Evolutionary conservation across 2,797 vertebrate species (phyloP).

Genomic region (Mergus octosetaceus): DNA sequence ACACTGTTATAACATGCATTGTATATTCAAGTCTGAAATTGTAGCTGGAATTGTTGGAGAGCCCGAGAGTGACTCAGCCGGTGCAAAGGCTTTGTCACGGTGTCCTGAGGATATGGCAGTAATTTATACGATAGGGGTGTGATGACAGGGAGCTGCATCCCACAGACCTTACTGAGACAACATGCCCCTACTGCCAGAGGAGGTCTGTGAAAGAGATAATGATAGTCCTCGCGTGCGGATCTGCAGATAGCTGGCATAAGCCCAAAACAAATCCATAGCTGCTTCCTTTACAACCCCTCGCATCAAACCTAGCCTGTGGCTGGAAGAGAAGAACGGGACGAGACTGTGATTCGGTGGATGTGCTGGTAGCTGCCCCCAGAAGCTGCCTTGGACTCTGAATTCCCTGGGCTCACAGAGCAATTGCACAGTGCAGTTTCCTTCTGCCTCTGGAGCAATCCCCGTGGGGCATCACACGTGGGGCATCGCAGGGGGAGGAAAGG

Average conservation of each 20-base stretch:
- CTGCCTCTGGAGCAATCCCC: neutral
- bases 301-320: neutral
- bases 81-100: neutral
- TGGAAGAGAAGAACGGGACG: neutral
- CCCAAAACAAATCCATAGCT: neutral
- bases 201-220: neutral
- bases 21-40: neutral
- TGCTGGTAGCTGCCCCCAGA: rapidly evolving
- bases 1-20: neutral
- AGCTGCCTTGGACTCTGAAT: neutral
- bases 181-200: neutral
- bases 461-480: rapidly evolving
- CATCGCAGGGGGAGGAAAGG: rapidly evolving
- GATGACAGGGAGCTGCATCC: conserved; percentile 24
- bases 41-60: conserved; percentile 23
- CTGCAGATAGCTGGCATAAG: neutral
- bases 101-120: conserved; percentile 26
- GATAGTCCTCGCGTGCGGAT: neutral
- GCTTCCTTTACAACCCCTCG: neutral
- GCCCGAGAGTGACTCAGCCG: conserved; percentile 21
- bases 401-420: neutral
- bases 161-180: neutral
- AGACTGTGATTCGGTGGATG: neutral
- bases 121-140: conserved; percentile 1
- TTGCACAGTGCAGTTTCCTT: rapidly evolving